Evolutionary conservation across 2,888 invertebrate species (phyloP), one percentile per base, ranked within the genome.

Genomic region (Pollenia amentaria): DNA sequence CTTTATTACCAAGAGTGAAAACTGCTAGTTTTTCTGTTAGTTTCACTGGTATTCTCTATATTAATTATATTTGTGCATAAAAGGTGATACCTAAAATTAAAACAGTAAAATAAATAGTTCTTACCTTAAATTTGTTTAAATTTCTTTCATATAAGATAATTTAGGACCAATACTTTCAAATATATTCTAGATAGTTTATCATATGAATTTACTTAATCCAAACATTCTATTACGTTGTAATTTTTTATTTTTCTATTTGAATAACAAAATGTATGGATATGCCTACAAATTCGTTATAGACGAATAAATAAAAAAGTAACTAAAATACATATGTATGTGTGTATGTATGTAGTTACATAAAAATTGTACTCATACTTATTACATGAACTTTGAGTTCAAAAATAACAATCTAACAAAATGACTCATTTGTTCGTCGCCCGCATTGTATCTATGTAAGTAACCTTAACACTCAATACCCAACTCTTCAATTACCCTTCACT

Each of bases 301-400:
- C 70, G 67, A 76, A 75, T 76, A 72, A 70, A 62, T 69, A 65
- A 67, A 18, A 70, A 79, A n/a, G 10, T 48, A 77, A 53, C 44
- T 65, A 29, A 75, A 55, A 60, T 64, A 51, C 42, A 46, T 46
- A 8, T 60, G 60, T 60, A 60, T 38, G 60, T 21, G 7, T 1
- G 42, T 29, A 40, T 3, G 3, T 48, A 76, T 53, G 21, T 51
- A n/a, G n/a, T n/a, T n/a, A 53, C 11, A 53, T 62, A 62, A n/a
- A 44, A 55, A 75, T 82, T 53, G 9, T 67, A 84, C 87, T 87
- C 87, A 84, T 6, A 29, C 29, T 29, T 76, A 80, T 84, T 87
- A 87, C 67, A 84, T 84, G 65, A 83, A 80, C 38, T 82, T 14
- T 57, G 82, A 82, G 76, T 48, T 42, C 14, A 79, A 69, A 21